Evolutionary conservation across 2,797 vertebrate genomes (phyloP).

Genomic region (Amblyopsis hoosieri): DNA sequence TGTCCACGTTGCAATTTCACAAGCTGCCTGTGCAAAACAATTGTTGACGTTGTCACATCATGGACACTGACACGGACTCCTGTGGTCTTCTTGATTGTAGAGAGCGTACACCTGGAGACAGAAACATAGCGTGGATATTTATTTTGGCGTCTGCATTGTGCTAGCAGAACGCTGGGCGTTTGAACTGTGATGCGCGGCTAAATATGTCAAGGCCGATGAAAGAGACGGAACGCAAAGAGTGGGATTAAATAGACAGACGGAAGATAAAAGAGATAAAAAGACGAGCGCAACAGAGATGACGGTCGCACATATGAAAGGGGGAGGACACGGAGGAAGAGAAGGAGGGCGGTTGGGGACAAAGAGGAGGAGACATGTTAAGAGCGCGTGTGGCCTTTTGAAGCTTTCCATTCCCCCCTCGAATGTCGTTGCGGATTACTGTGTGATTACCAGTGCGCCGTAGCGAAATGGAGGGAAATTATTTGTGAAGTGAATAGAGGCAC

Average conservation of each 20-base stretch:
- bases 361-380: constrained; percentile 18
- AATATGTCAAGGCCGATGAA: background rate
- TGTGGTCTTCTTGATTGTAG: background rate
- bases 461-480: constrained; percentile 34
- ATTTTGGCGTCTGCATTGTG: background rate
- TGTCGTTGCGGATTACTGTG: constrained; percentile 31
- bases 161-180: background rate
- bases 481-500: constrained; percentile 39
- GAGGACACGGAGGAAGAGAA: constrained; percentile 16
- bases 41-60: background rate
- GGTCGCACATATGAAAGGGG: background rate
- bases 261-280: constrained; percentile 9
- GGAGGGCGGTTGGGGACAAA: background rate
- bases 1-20: background rate
- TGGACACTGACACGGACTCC: background rate
- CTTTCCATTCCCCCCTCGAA: constrained; percentile 18
- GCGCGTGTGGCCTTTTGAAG: constrained; percentile 18
- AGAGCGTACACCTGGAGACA: background rate
- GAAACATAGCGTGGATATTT: background rate
- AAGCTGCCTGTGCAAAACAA: constrained; percentile 3
- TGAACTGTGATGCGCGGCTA: background rate
- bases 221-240: background rate
- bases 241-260: background rate
- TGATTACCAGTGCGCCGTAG: constrained; percentile 14
- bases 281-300: background rate